These are phyloP conservation scores for Philaethria dido DNA, from an alignment of 2,888 invertebrate genomes.

Conservation along the genomic window DNA sequence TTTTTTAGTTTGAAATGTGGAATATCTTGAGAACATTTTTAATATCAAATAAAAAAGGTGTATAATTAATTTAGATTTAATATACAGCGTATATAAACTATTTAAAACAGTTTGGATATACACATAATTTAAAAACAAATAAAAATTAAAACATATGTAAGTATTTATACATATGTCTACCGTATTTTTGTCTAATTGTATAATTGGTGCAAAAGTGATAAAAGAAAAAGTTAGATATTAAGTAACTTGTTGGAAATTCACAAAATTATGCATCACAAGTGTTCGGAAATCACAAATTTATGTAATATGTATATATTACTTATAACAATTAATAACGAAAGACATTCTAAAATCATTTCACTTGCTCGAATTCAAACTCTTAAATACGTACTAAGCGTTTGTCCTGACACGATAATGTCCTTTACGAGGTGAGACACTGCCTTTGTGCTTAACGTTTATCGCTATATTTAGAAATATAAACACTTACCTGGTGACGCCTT, in stretches of 20 bases:
- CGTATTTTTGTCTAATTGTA: no score
- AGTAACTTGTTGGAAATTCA: no score
- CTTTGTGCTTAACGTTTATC: conserved; percentile 19
- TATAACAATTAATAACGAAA: not conserved
- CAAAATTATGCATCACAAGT: no score
- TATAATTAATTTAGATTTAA: not conserved
- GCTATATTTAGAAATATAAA: conserved; percentile 19
- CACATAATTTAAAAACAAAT: not conserved
- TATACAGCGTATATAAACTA: not conserved
- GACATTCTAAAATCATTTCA: not conserved
- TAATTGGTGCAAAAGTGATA: no score
- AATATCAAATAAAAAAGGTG: not conserved
- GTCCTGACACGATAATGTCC: conserved; percentile 11
- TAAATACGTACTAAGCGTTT: conserved; percentile 7
- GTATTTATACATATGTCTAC: no score
- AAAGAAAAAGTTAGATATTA: no score
- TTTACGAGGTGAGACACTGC: conserved; percentile 22
- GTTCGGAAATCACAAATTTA: no score
- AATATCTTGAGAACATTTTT: conserved; percentile 1
- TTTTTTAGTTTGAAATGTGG: not conserved
- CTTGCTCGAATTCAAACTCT: not conserved
- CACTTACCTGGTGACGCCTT: conserved; percentile 14
- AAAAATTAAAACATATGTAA: no score
- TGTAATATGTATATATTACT: no score
- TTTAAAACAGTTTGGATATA: not conserved